Conservation (phyloP, 2,113 vertebrate species). For the Oryzias woworae region DNA sequence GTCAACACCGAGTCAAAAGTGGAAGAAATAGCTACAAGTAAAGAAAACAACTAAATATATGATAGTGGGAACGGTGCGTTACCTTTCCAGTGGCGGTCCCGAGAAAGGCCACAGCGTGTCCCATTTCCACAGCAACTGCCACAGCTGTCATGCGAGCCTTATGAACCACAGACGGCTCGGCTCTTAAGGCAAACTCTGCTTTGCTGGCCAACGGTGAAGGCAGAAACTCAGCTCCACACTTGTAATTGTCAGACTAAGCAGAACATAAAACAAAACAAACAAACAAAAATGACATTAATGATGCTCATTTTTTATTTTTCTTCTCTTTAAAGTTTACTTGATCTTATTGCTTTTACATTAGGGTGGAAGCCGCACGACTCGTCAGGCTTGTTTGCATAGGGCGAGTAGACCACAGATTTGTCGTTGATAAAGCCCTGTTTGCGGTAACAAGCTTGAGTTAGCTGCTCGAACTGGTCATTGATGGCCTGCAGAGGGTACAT, state of each 20-base stretch:
- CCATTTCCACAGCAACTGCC: constrained; percentile 82
- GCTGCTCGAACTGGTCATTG: constrained; percentile 80
- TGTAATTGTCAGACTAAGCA: constrained; percentile 53
- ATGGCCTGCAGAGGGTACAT: constrained; percentile 83
- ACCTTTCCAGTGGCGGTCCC: constrained; percentile 86
- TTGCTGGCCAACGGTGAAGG: constrained; percentile 90
- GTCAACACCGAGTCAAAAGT: not conserved
- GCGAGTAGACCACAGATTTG: constrained; percentile 80
- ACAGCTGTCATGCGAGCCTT: constrained; percentile 83
- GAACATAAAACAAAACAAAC: not conserved
- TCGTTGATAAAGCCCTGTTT: constrained; percentile 42
- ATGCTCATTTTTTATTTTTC: not conserved
- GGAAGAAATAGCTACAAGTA: not conserved
- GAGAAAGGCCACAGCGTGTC: constrained; percentile 86
- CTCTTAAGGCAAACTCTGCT: constrained; percentile 63
- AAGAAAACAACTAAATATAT: not conserved
- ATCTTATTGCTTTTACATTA: constrained; percentile 40
- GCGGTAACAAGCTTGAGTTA: constrained; percentile 84
- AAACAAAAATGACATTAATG: not conserved
- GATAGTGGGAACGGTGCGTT: constrained; percentile 13
- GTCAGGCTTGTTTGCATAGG: constrained; percentile 75
- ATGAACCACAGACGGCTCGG: constrained; percentile 34
- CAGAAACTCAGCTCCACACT: constrained; percentile 90
- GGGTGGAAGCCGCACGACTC: constrained; percentile 52
- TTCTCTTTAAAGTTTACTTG: not conserved